Base-by-base conservation (phyloP, 2,888 invertebrate species). In the Perizoma affinitatum region DNA sequence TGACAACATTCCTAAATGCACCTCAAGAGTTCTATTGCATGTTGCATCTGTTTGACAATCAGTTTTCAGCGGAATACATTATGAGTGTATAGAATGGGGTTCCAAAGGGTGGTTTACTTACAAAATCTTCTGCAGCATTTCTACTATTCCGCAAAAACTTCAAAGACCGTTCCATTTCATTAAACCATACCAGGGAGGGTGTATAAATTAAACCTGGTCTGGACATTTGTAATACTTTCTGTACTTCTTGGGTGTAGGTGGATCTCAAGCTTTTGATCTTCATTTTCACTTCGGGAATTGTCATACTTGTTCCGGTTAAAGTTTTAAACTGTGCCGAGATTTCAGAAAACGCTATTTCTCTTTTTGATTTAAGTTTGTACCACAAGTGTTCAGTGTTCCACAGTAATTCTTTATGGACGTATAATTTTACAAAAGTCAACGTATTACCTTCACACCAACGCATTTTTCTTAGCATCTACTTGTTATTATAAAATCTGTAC, bases 191-290 rank as follows among this genome's bases (percentile, higher is more conserved):
- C 4, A 92, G 65, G 0, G 88, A 84, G 0, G 90, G 88, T 64
- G 86, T 82, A 45, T 88, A 88, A 33, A 87, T 84, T 0, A 70
- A 75, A 58, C 87, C 82, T 0, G 88, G 88, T 43, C 79, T 83
- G 0, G 90, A 89, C 73, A 84, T 88, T 42, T 83, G 79, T 33
- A 88, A 68, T 65, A 93, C 89, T 78, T 93, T 93, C 58, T 87
- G 81, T 3, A 93, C 82, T 77, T 93, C 86, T 68, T 93, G 93
- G 9, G 79, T 73, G 50, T 93, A 93, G 0, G 93, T 93, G n/a
- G 89, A 88, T 58, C 92, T 76, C 6, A 93, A 74, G 64, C 87
- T 92, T 68, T 90, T 92, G 43, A 93, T 92, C 75, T 93, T 93
- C 67, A 83, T 81, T 74, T 89, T 92, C 2, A 92, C 85, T 74